Conservation (phyloP, 1,140 invertebrate species). For the Idris sp. region DNA sequence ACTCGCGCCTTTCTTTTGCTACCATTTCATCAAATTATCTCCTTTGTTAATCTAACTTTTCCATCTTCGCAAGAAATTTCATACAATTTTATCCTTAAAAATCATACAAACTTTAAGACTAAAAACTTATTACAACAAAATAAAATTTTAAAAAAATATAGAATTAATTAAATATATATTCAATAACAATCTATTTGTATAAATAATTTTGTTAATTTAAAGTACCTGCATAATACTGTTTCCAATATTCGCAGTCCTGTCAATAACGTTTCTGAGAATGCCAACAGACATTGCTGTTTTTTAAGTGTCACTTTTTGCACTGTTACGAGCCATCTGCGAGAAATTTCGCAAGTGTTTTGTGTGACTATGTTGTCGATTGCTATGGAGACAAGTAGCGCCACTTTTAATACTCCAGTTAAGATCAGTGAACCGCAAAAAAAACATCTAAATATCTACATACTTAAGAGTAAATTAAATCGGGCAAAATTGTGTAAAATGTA, state of each 20-base stretch:
- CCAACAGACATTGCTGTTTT: conserved; percentile 48
- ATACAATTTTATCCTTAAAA: no score
- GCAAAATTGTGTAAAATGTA: conserved; percentile 45
- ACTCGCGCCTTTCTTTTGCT: conserved; percentile 20
- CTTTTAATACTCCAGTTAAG: no score
- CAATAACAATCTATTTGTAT: no score
- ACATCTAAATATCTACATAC: no score
- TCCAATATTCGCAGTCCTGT: conserved; percentile 46
- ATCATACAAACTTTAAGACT: no score
- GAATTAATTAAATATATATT: conserved; percentile 6
- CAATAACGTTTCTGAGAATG: conserved; percentile 46
- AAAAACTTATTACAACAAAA: no score
- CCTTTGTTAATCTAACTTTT: no score
- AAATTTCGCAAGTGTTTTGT: conserved; percentile 37
- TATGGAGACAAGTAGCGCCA: conserved; percentile 26
- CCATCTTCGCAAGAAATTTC: no score
- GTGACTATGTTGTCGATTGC: conserved; percentile 22
- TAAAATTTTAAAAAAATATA: no score
- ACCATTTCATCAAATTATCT: no score
- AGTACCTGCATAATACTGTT: conserved; percentile 48
- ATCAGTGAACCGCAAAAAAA: no score
- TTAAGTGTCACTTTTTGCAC: neutral
- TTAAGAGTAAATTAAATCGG: no score
- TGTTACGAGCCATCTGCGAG: neutral
- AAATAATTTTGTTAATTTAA: conserved; percentile 2